Base-by-base conservation (phyloP, 2,113 vertebrate species). In the Siniperca chuatsi region DNA sequence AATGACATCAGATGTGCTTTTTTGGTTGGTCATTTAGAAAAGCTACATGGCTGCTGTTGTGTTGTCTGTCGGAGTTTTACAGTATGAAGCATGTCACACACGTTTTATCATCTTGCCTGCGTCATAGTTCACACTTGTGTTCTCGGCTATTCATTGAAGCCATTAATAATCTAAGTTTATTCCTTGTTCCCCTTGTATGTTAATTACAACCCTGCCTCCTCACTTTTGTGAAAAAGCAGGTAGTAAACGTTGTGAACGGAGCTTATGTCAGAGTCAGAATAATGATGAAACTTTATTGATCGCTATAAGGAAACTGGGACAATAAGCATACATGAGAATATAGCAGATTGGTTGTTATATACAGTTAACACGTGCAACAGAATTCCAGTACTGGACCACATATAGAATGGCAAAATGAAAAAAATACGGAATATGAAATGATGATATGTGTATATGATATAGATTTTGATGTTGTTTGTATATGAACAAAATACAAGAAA, bases 1-100 rank as follows among this genome's bases (percentile, higher is more conserved):
- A 81, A 72, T 82, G 84, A 68, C 74, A 81, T 85, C 85, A 58
- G 71, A 64, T 78, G 46, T 86, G 82, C 69, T 84, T 86, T 60
- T 65, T 78, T 35, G 65, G 68, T 85, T 70, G 82, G 62, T 85
- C 83, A 86, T 90, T 79, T 75, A 48, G 81, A 73, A 70, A 69
- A 71, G 66, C 78, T 62, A 21, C 66, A 46, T 82, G 85, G 93
- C 92, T 93, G 88, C 88, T 87, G 85, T 89, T 87, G 86, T 90
- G 75, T 81, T 78, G 85, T 91, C 82, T 86, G 88, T 89, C 68
- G n/a, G 68, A 74, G 70, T 89, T 76, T 83, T 33, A 29, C 55
- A 52, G 73, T 82, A 76, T 84, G 83, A 85, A 84, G 91, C 90
- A 93, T 93, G 91, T 89, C 77, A 46, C 87, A 64, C 66, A 13